Evolutionary conservation across 2,888 invertebrate species (phyloP).

Genomic region (Pseudococcus jackbeardsleyi): DNA sequence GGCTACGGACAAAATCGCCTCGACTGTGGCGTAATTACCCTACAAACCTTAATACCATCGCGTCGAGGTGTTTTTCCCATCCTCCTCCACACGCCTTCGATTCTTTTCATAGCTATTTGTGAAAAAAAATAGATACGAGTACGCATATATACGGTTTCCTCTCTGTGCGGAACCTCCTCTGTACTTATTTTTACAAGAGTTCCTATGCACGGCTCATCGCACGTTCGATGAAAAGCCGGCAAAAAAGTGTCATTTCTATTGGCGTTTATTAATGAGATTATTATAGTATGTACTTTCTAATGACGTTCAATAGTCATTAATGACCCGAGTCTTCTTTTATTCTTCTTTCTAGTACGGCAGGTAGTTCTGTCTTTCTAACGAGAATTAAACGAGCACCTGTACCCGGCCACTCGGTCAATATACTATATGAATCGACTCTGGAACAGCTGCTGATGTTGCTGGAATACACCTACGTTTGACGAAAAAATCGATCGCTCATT

Average conservation of each 20-base stretch:
- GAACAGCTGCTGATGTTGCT: too few species aligned
- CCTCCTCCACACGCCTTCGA: background rate
- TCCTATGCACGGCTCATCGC: background rate
- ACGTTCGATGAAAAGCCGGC: background rate
- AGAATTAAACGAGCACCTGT: slow-evolving; percentile 19
- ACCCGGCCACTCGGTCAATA: slow-evolving; percentile 2
- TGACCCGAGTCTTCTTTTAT: background rate
- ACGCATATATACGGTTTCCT: slow-evolving; percentile 10
- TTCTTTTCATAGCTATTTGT: background rate
- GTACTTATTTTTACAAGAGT: too few species aligned
- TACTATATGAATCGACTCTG: background rate
- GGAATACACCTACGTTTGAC: too few species aligned
- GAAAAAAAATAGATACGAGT: background rate
- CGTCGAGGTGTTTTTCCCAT: background rate
- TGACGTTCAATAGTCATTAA: slow-evolving; percentile 38
- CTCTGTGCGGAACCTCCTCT: background rate
- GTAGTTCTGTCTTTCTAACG: background rate
- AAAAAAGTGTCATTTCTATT: slow-evolving; percentile 33
- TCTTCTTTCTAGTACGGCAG: background rate
- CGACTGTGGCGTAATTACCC: slow-evolving; percentile 3
- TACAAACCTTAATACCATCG: slow-evolving; percentile 9
- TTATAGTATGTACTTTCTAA: slow-evolving; percentile 36
- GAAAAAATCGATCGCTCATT: too few species aligned
- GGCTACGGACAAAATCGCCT: background rate
- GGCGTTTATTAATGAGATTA: slow-evolving; percentile 37